Conservation (phyloP, 2,888 invertebrate species). For the Sisyra nigra region DNA sequence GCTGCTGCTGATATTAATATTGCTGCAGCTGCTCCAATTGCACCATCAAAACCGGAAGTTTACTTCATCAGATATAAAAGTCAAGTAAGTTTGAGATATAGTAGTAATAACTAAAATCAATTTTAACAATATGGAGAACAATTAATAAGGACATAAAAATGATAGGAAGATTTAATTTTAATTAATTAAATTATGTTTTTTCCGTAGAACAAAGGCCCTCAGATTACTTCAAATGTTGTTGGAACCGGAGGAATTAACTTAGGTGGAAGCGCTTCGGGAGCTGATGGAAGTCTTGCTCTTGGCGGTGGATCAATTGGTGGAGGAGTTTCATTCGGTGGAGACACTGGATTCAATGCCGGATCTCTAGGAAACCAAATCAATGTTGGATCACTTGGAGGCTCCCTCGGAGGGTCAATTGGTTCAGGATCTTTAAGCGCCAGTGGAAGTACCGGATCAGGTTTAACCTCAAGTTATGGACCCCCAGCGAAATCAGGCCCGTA, state of each 20-base stretch:
- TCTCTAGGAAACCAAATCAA: not conserved
- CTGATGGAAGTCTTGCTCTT: not conserved
- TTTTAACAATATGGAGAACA: not conserved
- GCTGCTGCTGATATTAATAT: conserved; percentile 24
- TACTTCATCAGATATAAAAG: conserved; percentile 28
- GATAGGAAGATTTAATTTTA: not conserved
- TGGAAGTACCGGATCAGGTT: not conserved
- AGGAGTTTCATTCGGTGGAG: not conserved
- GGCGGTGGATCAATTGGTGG: conserved; percentile 1
- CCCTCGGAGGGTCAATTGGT: not conserved
- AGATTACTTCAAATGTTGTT: not conserved
- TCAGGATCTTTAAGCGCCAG: not conserved
- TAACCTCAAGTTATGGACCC: not conserved
- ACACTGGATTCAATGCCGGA: too few relatives aligned
- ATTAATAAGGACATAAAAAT: too few relatives aligned
- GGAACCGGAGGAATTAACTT: not conserved
- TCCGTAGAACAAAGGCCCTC: not conserved
- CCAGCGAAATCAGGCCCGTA: conserved; percentile 2
- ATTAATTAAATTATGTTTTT: too few relatives aligned
- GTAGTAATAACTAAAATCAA: not conserved
- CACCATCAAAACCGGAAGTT: conserved; percentile 26
- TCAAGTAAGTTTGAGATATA: not conserved
- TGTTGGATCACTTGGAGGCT: not conserved
- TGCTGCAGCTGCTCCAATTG: conserved; percentile 22
- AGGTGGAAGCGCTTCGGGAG: not conserved